Base-by-base conservation (phyloP, 2,888 invertebrate genomes). In the Phanerotoma sp. region DNA sequence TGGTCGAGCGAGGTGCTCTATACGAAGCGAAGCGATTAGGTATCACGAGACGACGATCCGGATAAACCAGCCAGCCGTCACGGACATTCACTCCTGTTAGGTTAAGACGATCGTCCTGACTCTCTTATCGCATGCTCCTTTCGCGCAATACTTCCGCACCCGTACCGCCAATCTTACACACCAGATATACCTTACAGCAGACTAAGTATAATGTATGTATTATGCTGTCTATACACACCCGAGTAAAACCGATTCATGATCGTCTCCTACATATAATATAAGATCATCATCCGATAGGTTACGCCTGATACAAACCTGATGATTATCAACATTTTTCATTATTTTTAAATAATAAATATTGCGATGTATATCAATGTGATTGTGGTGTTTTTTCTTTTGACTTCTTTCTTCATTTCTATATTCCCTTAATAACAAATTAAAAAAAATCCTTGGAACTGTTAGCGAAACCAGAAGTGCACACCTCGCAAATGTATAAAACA, bases 11-110 rank as follows among this genome's bases (percentile, higher is more conserved):
- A 25, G 42, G 38, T 40, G 42, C 44, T 46, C 48, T 45, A 51
- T 54, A 56, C 45, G 28, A 38, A 48, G 16, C 25, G 38, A 30
- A 61, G 32, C 54, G 54, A 54, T 54, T 54, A 54, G 69, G 70
- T 69, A 72, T 71, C 69, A 47, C 1, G n/a, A 42, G 44, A 55
- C 41, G 55, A 49, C 68, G 66, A 71, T 71, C 70, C 68, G 70
- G 72, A 69, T 70, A 71, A 74, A 73, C 71, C 70, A 71, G 74
- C 68, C 64, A 54, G 32, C 32, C 44, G 45, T 45, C 45, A 45
- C 32, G 20, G 45, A 25, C 47, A 25, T 47, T 47, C 37, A 45
- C 52, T 60, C 44, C 42, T 28, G 28, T 46, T 30, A 42, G 20
- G 48, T 38, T 16, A 42, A 37, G 30, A 22, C 21, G 41, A 22